Evolutionary conservation across 2,888 invertebrate genomes (phyloP).

Genomic region (Schizaphis graminum): DNA sequence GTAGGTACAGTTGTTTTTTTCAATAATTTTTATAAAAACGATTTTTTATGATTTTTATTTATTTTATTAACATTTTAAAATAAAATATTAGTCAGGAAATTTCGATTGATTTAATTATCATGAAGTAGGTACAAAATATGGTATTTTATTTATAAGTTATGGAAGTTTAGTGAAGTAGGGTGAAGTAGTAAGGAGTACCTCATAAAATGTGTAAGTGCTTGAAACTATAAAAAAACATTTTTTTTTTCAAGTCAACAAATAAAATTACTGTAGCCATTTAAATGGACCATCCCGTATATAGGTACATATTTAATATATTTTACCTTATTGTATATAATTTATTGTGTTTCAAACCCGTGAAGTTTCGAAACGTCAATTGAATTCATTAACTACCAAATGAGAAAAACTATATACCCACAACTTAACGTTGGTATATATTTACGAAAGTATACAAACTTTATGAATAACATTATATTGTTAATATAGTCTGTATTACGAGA

Average conservation of each 20-base stretch:
- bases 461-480: conserved; percentile 6
- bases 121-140: not conserved
- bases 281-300: not conserved
- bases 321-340: conserved; percentile 68
- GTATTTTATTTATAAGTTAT: not conserved
- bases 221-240: not conserved
- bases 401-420: not conserved
- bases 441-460: not conserved
- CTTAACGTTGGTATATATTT: not conserved
- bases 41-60: too few relatives aligned
- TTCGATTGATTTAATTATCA: not conserved
- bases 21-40: too few relatives aligned
- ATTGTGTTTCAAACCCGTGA: not conserved
- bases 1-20: too few relatives aligned
- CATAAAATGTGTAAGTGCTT: not conserved
- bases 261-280: not conserved
- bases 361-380: not conserved
- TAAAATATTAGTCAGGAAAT: not conserved
- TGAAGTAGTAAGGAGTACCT: not conserved
- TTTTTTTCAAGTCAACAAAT: not conserved
- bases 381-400: not conserved
- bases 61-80: not conserved
- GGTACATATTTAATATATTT: not conserved
- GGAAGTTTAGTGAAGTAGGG: not conserved
- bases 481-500: not conserved